Percentiles rank a stretch among this genome's conserved stretches.
Evolutionary conservation across 2,888 invertebrate species (phyloP).

Genomic region (Callyntrura sp.): DNA sequence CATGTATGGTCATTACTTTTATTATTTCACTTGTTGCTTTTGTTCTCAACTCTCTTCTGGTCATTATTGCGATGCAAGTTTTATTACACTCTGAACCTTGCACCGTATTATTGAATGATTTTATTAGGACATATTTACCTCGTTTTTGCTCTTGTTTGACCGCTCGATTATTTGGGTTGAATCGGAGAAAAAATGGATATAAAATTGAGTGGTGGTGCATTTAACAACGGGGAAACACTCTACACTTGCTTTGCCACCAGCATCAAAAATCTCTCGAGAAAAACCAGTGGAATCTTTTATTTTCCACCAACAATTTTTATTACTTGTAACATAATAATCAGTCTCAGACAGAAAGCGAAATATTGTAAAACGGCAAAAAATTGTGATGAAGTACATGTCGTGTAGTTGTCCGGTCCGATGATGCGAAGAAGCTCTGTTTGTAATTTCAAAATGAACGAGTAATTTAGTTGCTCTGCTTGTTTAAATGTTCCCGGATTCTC

Average conservation of each 20-base stretch:
- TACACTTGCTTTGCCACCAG: constrained; percentile 43
- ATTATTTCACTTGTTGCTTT: constrained; percentile 35
- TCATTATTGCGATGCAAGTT: too few species aligned
- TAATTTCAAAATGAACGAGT: too few species aligned
- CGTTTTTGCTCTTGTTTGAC: neutral
- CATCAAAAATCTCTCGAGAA: neutral
- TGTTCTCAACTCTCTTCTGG: constrained; percentile 1
- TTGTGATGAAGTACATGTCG: constrained; percentile 25
- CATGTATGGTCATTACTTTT: constrained; percentile 30
- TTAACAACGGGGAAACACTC: too few species aligned
- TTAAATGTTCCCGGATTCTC: constrained; percentile 55
- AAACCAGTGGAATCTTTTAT: neutral
- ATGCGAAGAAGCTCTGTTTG: too few species aligned
- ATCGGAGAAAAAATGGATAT: neutral
- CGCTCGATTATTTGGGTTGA: neutral
- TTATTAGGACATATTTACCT: neutral
- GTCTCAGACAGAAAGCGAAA: neutral
- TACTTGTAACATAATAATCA: constrained; percentile 11
- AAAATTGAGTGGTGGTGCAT: neutral
- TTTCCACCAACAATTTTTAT: constrained; percentile 18
- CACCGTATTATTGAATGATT: too few species aligned
- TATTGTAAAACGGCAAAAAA: neutral
- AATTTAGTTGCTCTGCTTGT: constrained; percentile 44
- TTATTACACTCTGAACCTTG: neutral
- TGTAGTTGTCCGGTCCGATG: constrained; percentile 33